Base-by-base conservation (phyloP, 1,140 invertebrate species). In the Drosophila ogumai region DNA sequence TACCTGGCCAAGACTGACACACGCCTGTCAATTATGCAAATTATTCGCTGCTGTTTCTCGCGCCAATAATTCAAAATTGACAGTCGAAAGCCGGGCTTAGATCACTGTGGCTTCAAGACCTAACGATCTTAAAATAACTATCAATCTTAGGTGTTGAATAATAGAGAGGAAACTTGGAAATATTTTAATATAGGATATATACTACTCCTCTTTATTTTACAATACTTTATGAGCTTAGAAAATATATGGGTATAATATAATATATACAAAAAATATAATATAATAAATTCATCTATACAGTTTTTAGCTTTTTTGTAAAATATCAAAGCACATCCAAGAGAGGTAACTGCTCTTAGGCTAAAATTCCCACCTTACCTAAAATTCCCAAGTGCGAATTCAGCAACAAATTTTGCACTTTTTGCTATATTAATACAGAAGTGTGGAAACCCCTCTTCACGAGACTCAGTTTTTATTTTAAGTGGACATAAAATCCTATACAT, bases 21-120 rank as follows among this genome's bases (percentile, higher is more conserved):
- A 64, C 66, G 63, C 55, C 59, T 79, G 79, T 69, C 77, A 82
- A 84, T 85, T 79, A 79, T 86, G 68, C 66, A 90, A 86, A 88
- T 82, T 88, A 67, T 50, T 71, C 41, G 47, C 72, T 38, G 61
- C 72, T 61, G 56, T 71, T 72, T 49, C 60, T 56, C 66, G 54
- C 44, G 66, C 52, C 60, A 61, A 69, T 75, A 57, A 46, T 60
- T 73, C 25, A 32, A 47, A 54, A 69, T 54, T 61, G 71, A 43
- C 57, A 68, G 63, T 47, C 60, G 36, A 57, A 61, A 61, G 41
- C 12, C 40, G 34, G 36, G 32, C 40, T 49, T 46, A 54, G 52
- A 34, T 57, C 9, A 57, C 22, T 9, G 38, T 12, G 36, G 22
- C 12, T 28, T n/a, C 0, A 66, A 46, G 57, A 38, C 25, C 22